Evolutionary conservation across 2,113 vertebrate species (phyloP).

Genomic region (Gadus chalcogrammus): DNA sequence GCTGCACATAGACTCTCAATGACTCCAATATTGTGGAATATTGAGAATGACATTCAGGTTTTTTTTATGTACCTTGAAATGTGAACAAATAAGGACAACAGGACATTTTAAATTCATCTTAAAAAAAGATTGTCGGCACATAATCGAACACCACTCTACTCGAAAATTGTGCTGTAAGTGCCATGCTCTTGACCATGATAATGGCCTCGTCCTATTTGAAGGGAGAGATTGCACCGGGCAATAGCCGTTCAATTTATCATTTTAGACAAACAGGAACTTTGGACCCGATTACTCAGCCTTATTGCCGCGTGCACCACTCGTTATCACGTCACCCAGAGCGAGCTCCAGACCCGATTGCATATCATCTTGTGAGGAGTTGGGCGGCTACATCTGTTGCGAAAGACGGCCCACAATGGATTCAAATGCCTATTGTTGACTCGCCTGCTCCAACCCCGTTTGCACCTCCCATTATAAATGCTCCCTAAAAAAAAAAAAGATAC

Average conservation of each 20-base stretch:
- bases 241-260: background rate
- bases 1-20: too few species aligned
- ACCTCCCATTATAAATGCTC: constrained; percentile 44
- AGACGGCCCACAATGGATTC: constrained; percentile 7
- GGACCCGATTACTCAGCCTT: constrained; percentile 28
- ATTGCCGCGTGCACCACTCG: constrained; percentile 26
- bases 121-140: background rate
- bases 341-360: constrained; percentile 10
- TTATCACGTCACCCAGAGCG: constrained; percentile 21
- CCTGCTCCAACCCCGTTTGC: constrained; percentile 23
- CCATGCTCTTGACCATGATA: constrained; percentile 6
- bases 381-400: constrained; percentile 2
- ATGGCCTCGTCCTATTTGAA: constrained; percentile 7
- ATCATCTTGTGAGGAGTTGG: background rate
- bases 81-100: too few species aligned
- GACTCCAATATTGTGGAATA: too few species aligned
- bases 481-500: constrained; percentile 31
- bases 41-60: too few species aligned
- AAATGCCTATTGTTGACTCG: constrained; percentile 28
- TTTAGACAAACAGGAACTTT: constrained; percentile 25
- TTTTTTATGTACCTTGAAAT: too few species aligned
- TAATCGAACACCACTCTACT: background rate
- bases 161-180: background rate
- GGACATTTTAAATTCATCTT: too few species aligned
- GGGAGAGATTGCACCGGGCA: background rate